Evolutionary conservation across 2,888 invertebrate genomes (phyloP), one percentile per base, ranked within the genome.

Genomic region (Cremastinae sp.): DNA sequence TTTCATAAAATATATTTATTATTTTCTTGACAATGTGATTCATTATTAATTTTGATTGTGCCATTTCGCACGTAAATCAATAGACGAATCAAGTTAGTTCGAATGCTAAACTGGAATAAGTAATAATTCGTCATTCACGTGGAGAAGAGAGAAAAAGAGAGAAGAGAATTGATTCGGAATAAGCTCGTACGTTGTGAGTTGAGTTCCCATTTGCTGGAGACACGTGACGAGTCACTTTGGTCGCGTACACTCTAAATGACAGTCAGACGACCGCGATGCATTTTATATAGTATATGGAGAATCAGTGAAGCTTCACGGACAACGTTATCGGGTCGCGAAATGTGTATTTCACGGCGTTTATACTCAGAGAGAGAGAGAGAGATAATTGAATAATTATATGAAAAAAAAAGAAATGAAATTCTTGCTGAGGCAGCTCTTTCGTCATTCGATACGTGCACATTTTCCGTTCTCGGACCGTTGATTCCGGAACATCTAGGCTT

Each of bases 221-320:
- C 64, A 64, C 68, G 68, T 73, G 79, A 79, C 65, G 68, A 66
- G 58, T 74, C 49, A 72, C 64, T 76, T 74, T 68, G 65, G 58
- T 58, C 62, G 56, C 8, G 56, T 41, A 9, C 36, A 36, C 36
- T 54, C 14, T 36, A 36, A 36, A 51, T 65, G 53, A 51, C 68
- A 69, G 58, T 51, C 10, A 58, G 12, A 49, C 47, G 49, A 43
- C 54, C 41, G 9, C 36, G 4, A 16, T 62, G 49, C 16, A 9
- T 54, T 66, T 45, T 61, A 22, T 16, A 10, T n/a, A n/a, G n/a
- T n/a, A n/a, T 56, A 7, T 18, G 18, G 54, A 51, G 62, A 18
- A 3, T 41, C 14, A 41, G 41, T 41, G 61, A 45, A 64, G 45
- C 58, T 58, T 62, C 61, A 28, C 28, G 36, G 14, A 10, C 20